Evolutionary conservation across 2,113 vertebrate genomes (phyloP).

Genomic region (Psittacara wagleri): DNA sequence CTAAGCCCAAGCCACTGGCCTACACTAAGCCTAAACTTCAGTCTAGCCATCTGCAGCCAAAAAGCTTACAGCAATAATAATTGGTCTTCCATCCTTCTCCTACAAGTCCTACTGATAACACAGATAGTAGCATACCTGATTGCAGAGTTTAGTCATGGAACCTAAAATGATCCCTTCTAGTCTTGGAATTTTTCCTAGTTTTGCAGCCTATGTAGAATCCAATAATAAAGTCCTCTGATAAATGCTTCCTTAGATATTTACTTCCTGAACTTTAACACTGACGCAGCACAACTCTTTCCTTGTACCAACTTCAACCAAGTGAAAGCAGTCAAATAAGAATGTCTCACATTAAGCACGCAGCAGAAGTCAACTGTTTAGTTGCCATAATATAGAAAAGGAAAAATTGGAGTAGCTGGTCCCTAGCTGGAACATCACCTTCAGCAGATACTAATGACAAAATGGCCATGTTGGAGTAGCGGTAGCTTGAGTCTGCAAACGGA

Average conservation of each 20-base stretch:
- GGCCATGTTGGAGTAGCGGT: neutral
- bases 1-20: neutral
- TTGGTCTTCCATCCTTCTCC: neutral
- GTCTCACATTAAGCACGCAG: neutral
- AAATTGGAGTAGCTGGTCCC: neutral
- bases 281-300: neutral
- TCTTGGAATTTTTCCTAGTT: neutral
- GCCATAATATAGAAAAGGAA: neutral
- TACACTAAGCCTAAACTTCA: neutral
- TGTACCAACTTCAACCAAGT: neutral
- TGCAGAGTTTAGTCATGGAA: neutral
- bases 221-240: neutral
- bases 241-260: neutral
- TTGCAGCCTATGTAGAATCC: neutral
- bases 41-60: neutral
- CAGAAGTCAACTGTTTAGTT: neutral
- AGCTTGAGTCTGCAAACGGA: neutral
- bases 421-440: neutral
- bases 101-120: neutral
- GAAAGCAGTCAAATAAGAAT: neutral
- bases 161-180: neutral
- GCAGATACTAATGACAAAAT: neutral
- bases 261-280: neutral
- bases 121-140: neutral
- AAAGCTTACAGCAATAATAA: neutral